Conservation (phyloP, 2,113 vertebrate species). For the Galbula dea region DNA sequence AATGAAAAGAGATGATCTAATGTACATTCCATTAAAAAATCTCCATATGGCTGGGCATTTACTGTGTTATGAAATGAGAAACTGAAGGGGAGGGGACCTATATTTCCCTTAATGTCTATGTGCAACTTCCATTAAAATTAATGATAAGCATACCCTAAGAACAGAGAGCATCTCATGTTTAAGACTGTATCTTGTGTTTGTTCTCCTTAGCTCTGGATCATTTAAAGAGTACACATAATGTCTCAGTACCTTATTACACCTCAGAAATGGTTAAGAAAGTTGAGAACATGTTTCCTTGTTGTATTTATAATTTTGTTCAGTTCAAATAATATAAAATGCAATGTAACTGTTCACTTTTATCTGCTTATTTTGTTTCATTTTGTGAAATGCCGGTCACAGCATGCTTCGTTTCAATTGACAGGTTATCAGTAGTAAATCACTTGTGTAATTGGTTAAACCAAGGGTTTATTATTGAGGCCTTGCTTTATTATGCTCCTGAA, state of each 20-base stretch:
- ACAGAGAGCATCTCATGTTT: neutral
- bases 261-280: neutral
- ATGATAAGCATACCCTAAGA: neutral
- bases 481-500: neutral
- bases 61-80: conserved; percentile 13
- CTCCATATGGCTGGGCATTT: neutral
- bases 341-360: neutral
- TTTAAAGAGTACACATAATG: neutral
- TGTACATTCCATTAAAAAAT: conserved; percentile 24
- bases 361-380: neutral
- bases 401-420: neutral
- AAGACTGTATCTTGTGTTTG: neutral
- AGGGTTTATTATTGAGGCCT: neutral
- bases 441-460: neutral
- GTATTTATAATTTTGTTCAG: neutral
- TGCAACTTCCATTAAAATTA: conserved; percentile 25
- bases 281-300: neutral
- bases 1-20: conserved; percentile 37
- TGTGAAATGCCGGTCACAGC: neutral
- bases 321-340: neutral
- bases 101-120: neutral
- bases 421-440: neutral
- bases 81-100: neutral
- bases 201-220: neutral
- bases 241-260: neutral